A percentile compares a stretch with the other conserved stretches of the same genome.
These are phyloP conservation scores for Silurus asotus DNA, from an alignment of 2,113 vertebrate species.

Conservation along the genomic window DNA sequence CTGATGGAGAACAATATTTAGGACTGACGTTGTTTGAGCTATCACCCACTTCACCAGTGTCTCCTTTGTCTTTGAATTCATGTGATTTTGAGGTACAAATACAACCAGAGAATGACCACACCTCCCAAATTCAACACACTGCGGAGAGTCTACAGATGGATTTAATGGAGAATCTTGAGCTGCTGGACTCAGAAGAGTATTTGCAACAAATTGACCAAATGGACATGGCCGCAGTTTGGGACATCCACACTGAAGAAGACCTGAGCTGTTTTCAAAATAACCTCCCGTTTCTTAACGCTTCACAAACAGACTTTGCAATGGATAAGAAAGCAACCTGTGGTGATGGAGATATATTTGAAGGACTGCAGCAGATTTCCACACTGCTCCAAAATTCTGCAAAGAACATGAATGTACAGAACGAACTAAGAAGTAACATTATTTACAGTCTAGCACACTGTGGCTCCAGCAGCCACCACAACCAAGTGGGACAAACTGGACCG, in stretches of 20 bases:
- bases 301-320: conserved; percentile 26
- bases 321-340: conserved; percentile 14
- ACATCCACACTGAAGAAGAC: conserved; percentile 41
- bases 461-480: conserved; percentile 1
- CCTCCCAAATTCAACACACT: conserved; percentile 41
- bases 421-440: background rate
- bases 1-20: background rate
- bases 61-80: conserved; percentile 61
- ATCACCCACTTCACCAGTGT: conserved; percentile 53
- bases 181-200: conserved; percentile 54
- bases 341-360: conserved; percentile 3
- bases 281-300: conserved; percentile 29
- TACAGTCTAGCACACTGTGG: background rate
- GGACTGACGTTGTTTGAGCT: conserved; percentile 10
- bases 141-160: conserved; percentile 63
- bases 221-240: conserved; percentile 56
- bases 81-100: conserved; percentile 65
- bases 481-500: background rate
- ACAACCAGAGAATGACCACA: conserved; percentile 50
- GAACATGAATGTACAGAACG: conserved; percentile 3
- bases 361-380: background rate
- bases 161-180: conserved; percentile 51
- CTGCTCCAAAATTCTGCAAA: background rate
- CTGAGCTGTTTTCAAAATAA: conserved; percentile 32
- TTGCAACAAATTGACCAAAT: conserved; percentile 50